These are phyloP conservation scores for Amblyraja radiata DNA, from an alignment of 2,797 vertebrate genomes.

Conservation along the genomic window DNA sequence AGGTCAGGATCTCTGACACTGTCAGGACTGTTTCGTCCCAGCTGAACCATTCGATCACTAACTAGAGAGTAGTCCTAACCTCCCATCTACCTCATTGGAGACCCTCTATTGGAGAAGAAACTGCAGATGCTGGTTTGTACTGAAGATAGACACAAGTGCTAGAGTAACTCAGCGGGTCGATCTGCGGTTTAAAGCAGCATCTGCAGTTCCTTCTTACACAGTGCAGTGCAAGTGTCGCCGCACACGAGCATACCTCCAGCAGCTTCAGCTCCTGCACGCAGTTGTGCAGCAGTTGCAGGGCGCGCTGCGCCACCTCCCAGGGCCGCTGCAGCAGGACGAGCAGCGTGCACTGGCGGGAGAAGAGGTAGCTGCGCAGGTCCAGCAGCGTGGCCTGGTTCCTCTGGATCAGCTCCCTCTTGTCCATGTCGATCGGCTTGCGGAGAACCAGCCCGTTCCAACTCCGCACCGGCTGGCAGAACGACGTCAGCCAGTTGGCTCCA, in stretches of 20 bases:
- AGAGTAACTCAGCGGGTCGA: too few relatives aligned
- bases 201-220: too few relatives aligned
- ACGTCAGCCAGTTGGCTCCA: constrained; percentile 91
- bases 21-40: too few relatives aligned
- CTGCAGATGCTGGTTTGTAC: too few relatives aligned
- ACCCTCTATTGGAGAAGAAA: too few relatives aligned
- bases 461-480: constrained; percentile 87
- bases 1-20: too few relatives aligned
- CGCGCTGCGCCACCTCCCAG: constrained; percentile 91
- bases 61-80: too few relatives aligned
- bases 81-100: too few relatives aligned
- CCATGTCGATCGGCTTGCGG: constrained; percentile 93
- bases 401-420: constrained; percentile 88
- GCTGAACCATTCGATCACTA: too few relatives aligned
- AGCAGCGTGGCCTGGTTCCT: constrained; percentile 78
- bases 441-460: constrained; percentile 89
- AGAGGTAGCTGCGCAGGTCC: constrained; percentile 92
- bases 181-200: too few relatives aligned
- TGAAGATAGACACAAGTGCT: too few relatives aligned
- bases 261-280: constrained; percentile 90
- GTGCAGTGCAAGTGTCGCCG: too few relatives aligned
- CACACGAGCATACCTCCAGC: constrained; percentile 68
- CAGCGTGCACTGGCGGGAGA: constrained; percentile 93
- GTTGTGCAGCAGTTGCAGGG: constrained; percentile 91
- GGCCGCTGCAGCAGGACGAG: constrained; percentile 92